A percentile compares a stretch with the other conserved stretches of the same genome.
Conservation (phyloP, 2,888 invertebrate species). For the Buathra laborator region DNA sequence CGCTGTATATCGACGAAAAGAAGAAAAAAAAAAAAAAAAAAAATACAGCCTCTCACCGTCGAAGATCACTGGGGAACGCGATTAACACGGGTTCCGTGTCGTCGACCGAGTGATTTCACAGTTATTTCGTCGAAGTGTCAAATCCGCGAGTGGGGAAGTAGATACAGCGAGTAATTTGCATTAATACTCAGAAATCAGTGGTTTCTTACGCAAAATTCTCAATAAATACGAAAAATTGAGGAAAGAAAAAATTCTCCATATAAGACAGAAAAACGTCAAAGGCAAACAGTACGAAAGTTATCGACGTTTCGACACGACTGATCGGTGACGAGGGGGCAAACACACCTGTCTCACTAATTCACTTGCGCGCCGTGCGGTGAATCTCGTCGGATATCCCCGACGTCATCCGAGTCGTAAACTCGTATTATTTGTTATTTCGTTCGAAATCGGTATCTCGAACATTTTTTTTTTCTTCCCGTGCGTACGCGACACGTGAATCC, state of each 20-base stretch:
- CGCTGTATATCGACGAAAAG: background rate
- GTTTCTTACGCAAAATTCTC: background rate
- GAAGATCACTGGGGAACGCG: background rate
- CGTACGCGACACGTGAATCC: background rate
- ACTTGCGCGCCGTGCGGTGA: background rate
- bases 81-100: too few relatives aligned
- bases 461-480: background rate
- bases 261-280: background rate
- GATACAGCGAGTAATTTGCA: background rate
- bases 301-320: slow-evolving; percentile 35
- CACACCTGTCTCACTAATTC: slow-evolving; percentile 14
- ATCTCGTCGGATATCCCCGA: background rate
- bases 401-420: background rate
- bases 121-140: too few relatives aligned
- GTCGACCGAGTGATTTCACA: too few relatives aligned
- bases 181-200: background rate
- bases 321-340: background rate
- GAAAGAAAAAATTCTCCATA: background rate
- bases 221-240: background rate
- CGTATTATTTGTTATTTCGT: background rate
- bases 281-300: slow-evolving; percentile 15
- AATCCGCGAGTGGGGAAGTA: too few relatives aligned
- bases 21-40: too few relatives aligned
- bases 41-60: background rate
- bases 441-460: background rate